Evolutionary conservation across 1,140 invertebrate species (phyloP), one percentile per base, ranked within the genome.

Genomic region (Sipha flava): DNA sequence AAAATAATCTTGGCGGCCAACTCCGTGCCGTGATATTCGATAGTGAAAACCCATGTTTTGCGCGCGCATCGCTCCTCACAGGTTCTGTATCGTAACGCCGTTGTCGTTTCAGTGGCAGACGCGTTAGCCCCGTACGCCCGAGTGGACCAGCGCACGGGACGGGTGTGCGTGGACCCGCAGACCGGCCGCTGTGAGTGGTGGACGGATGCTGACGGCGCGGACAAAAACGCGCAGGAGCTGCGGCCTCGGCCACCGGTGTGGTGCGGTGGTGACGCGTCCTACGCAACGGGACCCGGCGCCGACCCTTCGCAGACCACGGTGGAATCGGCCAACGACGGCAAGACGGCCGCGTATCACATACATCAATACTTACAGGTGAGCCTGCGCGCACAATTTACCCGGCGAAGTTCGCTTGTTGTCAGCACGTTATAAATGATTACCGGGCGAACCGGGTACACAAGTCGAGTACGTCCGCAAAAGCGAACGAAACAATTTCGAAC

Each of bases 171-270:
- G 0, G 37, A 92, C 10, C 93, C 95, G 84, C 95, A 97, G 84
- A 86, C 90, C 64, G 95, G 97, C 31, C 95, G 98, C 86, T 87
- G 89, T 12, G 85, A 92, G 45, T 89, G 89, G 73, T 26, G 23
- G 43, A 4, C 23, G 40, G 26, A 70, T 1, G 0, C 2, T 2
- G n/a, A 64, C 3, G 29, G 1, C 18, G 23, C 14, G 7, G 18
- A 12, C 7, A 23, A 23, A 10, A 84, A 99, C 1, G 98, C 97
- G 87, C 97, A 86, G 98, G 92, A 85, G 89, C 99, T 12, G 97
- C 99, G 82, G 97, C 95, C 97, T 0, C 98, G 98, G 87, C 97
- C 97, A n/a, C 98, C 96, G 3, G 62, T 98, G 5, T 99, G 97
- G 85, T 91, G 92, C 83, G 98, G 98, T 10, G 98, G 98, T 1